A percentile compares a stretch with the other conserved stretches of the same genome.
Evolutionary conservation across 2,113 vertebrate species (phyloP).

Genomic region (Carettochelys insculpta): DNA sequence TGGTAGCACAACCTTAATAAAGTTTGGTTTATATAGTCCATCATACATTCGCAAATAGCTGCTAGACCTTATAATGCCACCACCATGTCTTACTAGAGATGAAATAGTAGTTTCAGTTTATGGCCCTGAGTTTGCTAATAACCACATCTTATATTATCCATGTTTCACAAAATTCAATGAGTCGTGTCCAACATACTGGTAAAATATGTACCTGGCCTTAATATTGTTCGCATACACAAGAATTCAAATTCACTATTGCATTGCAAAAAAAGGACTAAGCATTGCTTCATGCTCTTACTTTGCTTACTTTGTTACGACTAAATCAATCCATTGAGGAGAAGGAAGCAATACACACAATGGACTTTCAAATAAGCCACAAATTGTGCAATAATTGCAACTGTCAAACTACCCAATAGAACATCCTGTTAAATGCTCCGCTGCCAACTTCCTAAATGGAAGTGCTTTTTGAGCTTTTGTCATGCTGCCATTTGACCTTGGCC

Average conservation of each 20-base stretch:
- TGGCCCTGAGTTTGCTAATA: not conserved
- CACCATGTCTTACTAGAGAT: not conserved
- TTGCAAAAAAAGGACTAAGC: not conserved
- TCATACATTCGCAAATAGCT: not conserved
- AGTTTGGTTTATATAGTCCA: not conserved
- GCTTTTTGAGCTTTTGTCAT: conserved; percentile 27
- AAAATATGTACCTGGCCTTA: accelerated
- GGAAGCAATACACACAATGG: conserved; percentile 55
- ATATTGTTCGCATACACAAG: not conserved
- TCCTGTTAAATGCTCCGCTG: conserved; percentile 15
- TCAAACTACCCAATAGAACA: conserved; percentile 39
- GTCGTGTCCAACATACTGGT: not conserved
- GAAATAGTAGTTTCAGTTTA: not conserved
- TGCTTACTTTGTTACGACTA: not conserved
- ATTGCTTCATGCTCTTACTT: not conserved
- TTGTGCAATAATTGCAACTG: conserved; percentile 32
- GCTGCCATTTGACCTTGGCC: conserved; percentile 55
- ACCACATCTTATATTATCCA: not conserved
- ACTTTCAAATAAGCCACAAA: conserved; percentile 59
- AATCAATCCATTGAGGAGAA: not conserved
- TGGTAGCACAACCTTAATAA: not conserved
- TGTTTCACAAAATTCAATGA: not conserved
- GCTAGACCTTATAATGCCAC: accelerated
- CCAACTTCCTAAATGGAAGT: conserved; percentile 54
- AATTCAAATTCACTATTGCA: not conserved